phyloP scores from a whole-genome alignment of 2,888 invertebrate genomes.

The Embidobia sp. region DNA sequence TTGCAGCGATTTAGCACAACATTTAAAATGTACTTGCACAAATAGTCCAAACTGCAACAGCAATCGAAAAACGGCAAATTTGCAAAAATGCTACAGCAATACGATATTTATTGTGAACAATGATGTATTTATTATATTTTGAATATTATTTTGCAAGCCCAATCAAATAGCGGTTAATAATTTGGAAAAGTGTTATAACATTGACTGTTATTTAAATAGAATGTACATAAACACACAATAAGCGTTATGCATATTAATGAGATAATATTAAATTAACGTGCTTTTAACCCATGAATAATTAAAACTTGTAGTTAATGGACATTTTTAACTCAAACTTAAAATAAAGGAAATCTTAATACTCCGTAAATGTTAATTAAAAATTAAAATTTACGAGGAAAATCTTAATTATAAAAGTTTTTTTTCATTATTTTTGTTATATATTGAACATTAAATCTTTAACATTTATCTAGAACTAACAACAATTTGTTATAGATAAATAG shows the following conservation, averaged over 20 bases:
- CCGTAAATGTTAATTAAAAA: no score
- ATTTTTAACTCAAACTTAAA: neutral
- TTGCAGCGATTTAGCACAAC: slow-evolving; percentile 54
- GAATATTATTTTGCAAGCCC: slow-evolving; percentile 65
- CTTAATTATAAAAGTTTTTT: no score
- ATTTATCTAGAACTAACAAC: no score
- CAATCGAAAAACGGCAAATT: slow-evolving; percentile 55
- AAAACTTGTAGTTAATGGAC: neutral
- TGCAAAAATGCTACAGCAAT: slow-evolving; percentile 46
- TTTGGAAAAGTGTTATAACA: slow-evolving; percentile 35
- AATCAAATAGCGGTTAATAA: slow-evolving; percentile 53
- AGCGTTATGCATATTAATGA: slow-evolving; percentile 22
- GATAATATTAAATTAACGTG: slow-evolving; percentile 46
- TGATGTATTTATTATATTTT: no score
- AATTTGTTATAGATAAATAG: no score
- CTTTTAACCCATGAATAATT: slow-evolving; percentile 55
- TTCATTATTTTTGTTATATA: no score
- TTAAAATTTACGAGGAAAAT: no score
- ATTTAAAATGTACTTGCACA: slow-evolving; percentile 46
- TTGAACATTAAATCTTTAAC: no score
- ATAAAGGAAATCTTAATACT: neutral
- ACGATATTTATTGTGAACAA: slow-evolving; percentile 41
- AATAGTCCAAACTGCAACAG: slow-evolving; percentile 54
- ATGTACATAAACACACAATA: slow-evolving; percentile 24
- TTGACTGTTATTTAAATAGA: slow-evolving; percentile 26